Percentiles rank a stretch among this genome's conserved stretches.
These are phyloP conservation scores for Lycocerus yunnanus DNA, from an alignment of 2,888 invertebrate species.

Conservation along the genomic window DNA sequence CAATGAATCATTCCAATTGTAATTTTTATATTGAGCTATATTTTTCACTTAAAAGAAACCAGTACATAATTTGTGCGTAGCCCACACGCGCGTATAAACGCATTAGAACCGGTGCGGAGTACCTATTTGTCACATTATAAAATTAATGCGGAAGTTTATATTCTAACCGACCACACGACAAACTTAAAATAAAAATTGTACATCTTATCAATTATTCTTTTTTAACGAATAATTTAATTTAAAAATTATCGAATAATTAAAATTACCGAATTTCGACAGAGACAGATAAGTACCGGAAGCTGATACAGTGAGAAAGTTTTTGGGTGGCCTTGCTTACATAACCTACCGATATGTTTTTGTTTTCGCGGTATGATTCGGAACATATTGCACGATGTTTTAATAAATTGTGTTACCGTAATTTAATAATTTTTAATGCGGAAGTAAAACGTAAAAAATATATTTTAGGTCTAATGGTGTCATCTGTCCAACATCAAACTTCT, in stretches of 20 bases:
- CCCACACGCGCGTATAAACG: neutral
- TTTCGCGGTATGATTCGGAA: neutral
- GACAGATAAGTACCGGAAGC: constrained; percentile 12
- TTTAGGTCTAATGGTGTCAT: neutral
- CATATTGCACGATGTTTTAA: neutral
- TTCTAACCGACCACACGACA: neutral
- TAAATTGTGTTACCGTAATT: neutral
- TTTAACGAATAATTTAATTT: neutral
- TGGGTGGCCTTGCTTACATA: constrained; percentile 9
- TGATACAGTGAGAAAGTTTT: constrained; percentile 11
- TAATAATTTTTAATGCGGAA: neutral
- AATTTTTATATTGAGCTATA: neutral
- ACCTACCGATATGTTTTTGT: neutral
- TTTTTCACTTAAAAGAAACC: neutral
- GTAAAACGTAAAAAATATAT: neutral
- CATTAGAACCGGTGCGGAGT: neutral
- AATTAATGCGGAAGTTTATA: neutral
- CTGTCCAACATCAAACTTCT: neutral
- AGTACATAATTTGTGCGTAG: neutral
- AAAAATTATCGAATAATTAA: neutral
- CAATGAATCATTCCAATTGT: neutral
- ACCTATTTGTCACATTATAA: neutral
- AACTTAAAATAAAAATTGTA: neutral
- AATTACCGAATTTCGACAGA: constrained; percentile 4
- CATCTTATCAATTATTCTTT: neutral